phyloP scores from a whole-genome alignment of 2,113 vertebrate species.

The Boleophthalmus pectinirostris region DNA sequence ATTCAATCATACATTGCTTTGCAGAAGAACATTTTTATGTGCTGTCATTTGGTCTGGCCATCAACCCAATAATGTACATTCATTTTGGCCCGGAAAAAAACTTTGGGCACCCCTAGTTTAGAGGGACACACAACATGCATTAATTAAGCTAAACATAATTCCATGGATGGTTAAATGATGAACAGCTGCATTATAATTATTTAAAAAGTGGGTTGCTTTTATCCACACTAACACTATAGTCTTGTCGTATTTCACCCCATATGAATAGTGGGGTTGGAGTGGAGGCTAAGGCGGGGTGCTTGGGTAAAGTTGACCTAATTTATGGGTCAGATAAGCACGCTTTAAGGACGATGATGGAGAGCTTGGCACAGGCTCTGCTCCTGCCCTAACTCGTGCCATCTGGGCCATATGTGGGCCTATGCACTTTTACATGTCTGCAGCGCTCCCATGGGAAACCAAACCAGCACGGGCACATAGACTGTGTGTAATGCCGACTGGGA shows the following conservation, averaged over 20 bases:
- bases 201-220: not conserved
- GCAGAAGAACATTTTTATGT: no score
- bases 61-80: no score
- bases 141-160: no score
- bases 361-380: slow-evolving; percentile 25
- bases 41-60: no score
- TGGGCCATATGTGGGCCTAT: slow-evolving; percentile 6
- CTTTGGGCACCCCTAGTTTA: no score
- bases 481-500: not conserved
- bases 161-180: no score
- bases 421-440: slow-evolving; percentile 1
- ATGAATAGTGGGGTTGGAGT: not conserved
- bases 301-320: not conserved
- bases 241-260: not conserved
- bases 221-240: not conserved
- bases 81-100: no score
- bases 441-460: not conserved
- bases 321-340: slow-evolving; percentile 1
- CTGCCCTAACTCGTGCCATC: slow-evolving; percentile 20
- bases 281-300: not conserved
- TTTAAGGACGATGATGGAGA: not conserved
- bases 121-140: no score
- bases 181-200: no score
- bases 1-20: no score
- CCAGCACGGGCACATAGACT: not conserved